Conservation (phyloP, 35 echinoderm and acorn worm species). For the Chiridota heheva region DNA sequence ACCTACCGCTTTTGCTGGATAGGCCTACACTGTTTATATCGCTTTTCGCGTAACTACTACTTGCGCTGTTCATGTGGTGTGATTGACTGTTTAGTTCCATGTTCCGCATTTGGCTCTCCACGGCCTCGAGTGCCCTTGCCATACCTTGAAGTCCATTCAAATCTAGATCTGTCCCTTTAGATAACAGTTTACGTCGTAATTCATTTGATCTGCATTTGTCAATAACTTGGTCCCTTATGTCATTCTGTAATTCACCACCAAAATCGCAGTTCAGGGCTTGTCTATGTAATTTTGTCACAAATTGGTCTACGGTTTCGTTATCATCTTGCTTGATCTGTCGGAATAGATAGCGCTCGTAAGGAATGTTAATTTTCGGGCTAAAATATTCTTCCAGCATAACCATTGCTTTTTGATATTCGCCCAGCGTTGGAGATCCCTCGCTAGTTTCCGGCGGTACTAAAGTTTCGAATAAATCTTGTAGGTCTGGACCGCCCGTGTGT, state of each 20-base stretch:
- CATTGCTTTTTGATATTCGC: slow-evolving; percentile 18
- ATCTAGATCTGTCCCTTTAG: background rate
- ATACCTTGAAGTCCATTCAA: background rate
- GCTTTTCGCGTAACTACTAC: background rate
- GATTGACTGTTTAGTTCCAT: slow-evolving; percentile 4
- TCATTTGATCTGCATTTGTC: background rate
- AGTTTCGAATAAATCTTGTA: too few relatives aligned
- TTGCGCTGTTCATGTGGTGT: background rate
- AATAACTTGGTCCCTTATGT: slow-evolving; percentile 5
- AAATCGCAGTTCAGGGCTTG: slow-evolving; percentile 22
- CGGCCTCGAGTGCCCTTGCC: background rate
- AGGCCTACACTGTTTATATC: background rate
- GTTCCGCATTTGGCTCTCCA: background rate
- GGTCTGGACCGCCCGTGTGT: too few relatives aligned
- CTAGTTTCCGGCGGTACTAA: too few relatives aligned
- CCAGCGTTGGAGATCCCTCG: too few relatives aligned
- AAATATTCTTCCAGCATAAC: slow-evolving; percentile 1
- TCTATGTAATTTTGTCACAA: background rate
- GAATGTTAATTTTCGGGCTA: slow-evolving; percentile 16
- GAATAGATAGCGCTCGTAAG: slow-evolving; percentile 14
- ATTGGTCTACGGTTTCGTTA: slow-evolving; percentile 8
- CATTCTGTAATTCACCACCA: background rate
- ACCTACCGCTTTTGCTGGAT: too few relatives aligned
- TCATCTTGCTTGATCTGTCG: slow-evolving; percentile 1
- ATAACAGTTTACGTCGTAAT: slow-evolving; percentile 2